phyloP scores from a whole-genome alignment of 2,113 vertebrate species.

The Brachirus orientalis region DNA sequence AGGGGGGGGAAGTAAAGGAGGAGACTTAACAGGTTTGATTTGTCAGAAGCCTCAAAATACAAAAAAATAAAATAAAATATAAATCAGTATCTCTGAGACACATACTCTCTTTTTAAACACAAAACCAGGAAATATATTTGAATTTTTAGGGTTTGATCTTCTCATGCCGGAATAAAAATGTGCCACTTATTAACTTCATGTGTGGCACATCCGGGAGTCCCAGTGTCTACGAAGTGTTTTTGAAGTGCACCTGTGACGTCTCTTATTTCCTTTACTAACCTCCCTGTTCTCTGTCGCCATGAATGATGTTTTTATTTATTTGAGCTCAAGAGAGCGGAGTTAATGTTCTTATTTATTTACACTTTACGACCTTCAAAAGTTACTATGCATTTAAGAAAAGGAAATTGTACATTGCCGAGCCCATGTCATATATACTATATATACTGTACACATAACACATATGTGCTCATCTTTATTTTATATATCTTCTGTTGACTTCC shows the following conservation, averaged over 20 bases:
- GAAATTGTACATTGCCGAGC: slow-evolving; percentile 77
- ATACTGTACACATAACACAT: slow-evolving; percentile 64
- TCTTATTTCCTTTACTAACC: slow-evolving; percentile 22
- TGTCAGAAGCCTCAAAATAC: no score
- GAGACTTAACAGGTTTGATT: slow-evolving; percentile 12
- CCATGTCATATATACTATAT: slow-evolving; percentile 80
- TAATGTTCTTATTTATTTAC: slow-evolving; percentile 85
- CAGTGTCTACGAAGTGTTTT: slow-evolving; percentile 11
- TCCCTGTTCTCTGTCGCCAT: slow-evolving; percentile 49
- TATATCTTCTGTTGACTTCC: slow-evolving; percentile 55
- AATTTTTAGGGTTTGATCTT: slow-evolving; percentile 10
- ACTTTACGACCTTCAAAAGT: slow-evolving; percentile 76
- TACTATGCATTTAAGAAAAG: slow-evolving; percentile 83
- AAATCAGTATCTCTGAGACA: neutral
- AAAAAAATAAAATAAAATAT: no score
- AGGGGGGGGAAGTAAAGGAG: slow-evolving; percentile 16
- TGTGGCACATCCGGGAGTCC: neutral
- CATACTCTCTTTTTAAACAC: neutral
- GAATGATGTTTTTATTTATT: slow-evolving; percentile 86
- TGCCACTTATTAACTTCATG: slow-evolving; percentile 14
- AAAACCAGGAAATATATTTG: slow-evolving; percentile 9
- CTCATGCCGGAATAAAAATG: slow-evolving; percentile 1
- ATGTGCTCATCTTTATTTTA: slow-evolving; percentile 66
- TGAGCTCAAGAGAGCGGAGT: slow-evolving; percentile 81
- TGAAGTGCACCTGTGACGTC: slow-evolving; percentile 3